phyloP scores from a whole-genome alignment of 2,797 vertebrate genomes.

The Lycodopsis pacificus region DNA sequence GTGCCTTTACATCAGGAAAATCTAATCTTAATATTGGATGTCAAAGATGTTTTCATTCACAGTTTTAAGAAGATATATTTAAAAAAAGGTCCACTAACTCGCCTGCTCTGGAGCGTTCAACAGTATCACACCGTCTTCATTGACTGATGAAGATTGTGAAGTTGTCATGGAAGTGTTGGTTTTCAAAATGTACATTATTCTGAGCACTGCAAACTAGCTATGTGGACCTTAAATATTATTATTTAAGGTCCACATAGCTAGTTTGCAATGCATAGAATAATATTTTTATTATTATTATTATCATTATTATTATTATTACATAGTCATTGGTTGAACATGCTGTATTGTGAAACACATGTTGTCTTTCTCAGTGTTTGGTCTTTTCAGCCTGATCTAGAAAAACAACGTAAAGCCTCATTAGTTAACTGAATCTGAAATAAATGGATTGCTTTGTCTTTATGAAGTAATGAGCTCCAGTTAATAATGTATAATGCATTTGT shows the following conservation, averaged over 20 bases:
- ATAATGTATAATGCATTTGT: constrained; percentile 23
- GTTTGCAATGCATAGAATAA: too few relatives aligned
- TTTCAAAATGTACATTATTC: background rate
- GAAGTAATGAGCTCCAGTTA: constrained; percentile 37
- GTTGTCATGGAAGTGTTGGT: background rate
- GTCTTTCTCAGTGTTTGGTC: constrained; percentile 3
- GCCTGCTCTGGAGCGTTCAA: background rate
- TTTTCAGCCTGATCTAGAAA: constrained; percentile 29
- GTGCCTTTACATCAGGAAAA: constrained; percentile 5
- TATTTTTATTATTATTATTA: background rate
- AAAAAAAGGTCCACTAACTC: background rate
- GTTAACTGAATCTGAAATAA: constrained; percentile 45
- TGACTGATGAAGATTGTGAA: background rate
- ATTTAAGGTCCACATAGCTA: too few relatives aligned
- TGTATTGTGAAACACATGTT: constrained; percentile 14
- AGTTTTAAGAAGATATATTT: background rate
- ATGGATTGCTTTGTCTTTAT: constrained; percentile 44
- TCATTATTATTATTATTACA: background rate
- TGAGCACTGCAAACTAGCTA: background rate
- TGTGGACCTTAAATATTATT: background rate
- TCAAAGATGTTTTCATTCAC: background rate
- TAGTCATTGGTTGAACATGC: constrained; percentile 17
- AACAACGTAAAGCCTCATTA: constrained; percentile 32
- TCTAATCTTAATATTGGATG: background rate
- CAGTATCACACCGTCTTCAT: background rate